Percentiles rank a stretch among this genome's conserved stretches.
These are phyloP conservation scores for Australoheros facetus DNA, from an alignment of 2,797 vertebrate genomes.

Conservation along the genomic window DNA sequence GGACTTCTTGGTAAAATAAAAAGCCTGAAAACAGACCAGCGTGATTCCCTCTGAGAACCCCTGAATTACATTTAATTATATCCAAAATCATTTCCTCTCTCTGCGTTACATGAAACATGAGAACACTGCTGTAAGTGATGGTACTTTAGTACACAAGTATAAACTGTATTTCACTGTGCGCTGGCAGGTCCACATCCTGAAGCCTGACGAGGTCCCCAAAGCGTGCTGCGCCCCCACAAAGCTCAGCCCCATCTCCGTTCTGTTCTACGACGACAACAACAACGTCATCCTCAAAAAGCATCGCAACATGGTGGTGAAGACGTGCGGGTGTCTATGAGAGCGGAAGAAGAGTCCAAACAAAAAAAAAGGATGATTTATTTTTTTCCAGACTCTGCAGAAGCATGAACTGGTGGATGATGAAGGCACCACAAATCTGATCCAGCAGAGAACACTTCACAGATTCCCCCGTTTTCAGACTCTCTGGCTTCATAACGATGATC, in stretches of 20 bases:
- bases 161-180: neutral
- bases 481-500: neutral
- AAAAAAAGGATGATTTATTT: neutral
- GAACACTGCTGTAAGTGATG: neutral
- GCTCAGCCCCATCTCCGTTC: slow-evolving; percentile 93
- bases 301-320: slow-evolving; percentile 97
- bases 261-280: slow-evolving; percentile 98
- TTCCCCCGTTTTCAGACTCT: neutral
- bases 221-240: slow-evolving; percentile 96
- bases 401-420: neutral
- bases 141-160: neutral
- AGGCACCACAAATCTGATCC: neutral
- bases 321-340: slow-evolving; percentile 91
- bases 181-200: slow-evolving; percentile 94
- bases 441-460: neutral
- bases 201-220: slow-evolving; percentile 92
- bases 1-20: neutral
- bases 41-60: neutral
- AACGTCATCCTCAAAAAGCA: slow-evolving; percentile 98
- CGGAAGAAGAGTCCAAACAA: neutral
- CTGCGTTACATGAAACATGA: neutral
- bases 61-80: neutral
- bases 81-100: no score
- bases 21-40: neutral
- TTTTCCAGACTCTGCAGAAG: neutral